These are phyloP conservation scores for Bovichtus diacanthus DNA, from an alignment of 2,797 vertebrate genomes.

Conservation along the genomic window DNA sequence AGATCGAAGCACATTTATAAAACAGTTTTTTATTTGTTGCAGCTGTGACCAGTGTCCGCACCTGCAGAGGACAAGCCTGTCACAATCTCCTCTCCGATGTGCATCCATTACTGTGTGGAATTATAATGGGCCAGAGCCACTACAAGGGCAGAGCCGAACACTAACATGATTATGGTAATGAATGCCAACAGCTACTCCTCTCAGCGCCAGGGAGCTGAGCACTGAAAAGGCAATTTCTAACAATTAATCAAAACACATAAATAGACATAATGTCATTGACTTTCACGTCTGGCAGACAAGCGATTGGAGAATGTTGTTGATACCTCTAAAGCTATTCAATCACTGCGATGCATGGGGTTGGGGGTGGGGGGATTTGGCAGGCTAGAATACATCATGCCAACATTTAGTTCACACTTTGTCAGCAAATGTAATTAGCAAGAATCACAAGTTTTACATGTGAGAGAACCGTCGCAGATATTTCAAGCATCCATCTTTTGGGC, in stretches of 20 bases:
- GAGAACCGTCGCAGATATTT: conserved; percentile 17
- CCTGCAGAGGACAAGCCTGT: conserved; percentile 73
- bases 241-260: conserved; percentile 78
- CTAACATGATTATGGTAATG: conserved; percentile 82
- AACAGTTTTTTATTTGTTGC: conserved; percentile 25
- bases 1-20: conserved; percentile 33
- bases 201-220: conserved; percentile 15
- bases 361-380: conserved; percentile 37
- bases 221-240: conserved; percentile 53
- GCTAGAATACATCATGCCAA: conserved; percentile 61
- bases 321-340: conserved; percentile 67
- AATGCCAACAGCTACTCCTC: conserved; percentile 63
- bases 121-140: conserved; percentile 70
- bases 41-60: conserved; percentile 36
- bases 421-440: conserved; percentile 69
- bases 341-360: conserved; percentile 52
- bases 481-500: conserved; percentile 17
- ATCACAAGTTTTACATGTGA: conserved; percentile 43
- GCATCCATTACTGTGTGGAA: conserved; percentile 77
- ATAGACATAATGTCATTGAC: conserved; percentile 71
- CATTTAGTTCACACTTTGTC: conserved; percentile 59
- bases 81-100: conserved; percentile 74
- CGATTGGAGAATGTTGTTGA: conserved; percentile 66
- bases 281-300: conserved; percentile 67
- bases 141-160: conserved; percentile 76